Base-by-base conservation (phyloP, 2,113 vertebrate species). In the Bambusicola thoracicus region DNA sequence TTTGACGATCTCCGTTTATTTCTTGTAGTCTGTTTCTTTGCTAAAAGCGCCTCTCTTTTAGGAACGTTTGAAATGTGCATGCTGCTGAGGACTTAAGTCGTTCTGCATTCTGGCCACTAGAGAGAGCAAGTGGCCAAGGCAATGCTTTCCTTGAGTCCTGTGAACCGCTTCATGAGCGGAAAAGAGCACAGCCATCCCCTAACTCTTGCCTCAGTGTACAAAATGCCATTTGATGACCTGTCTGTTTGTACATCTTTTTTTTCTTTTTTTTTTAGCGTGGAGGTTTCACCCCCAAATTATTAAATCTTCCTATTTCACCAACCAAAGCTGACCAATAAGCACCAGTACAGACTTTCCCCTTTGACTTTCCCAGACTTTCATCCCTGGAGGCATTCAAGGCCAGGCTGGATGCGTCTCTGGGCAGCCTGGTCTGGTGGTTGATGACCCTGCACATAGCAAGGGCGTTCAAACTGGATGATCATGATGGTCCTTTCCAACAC, bases 91-190 rank as follows among this genome's bases (percentile, higher is more conserved):
- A 16, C 22, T 61, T 25, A 7, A 49, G 58, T 81, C 93, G 10
- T 92, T 90, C 86, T 81, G 19, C 24, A 1, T 21, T 5, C 4
- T 68, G 75, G 84, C 89, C 97, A 77, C 97, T 97, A 98, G 97
- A 95, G 97, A 51, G 97, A 94, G 83, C 93, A 92, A 98, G 95
- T 48, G 96, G 86, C 95, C 97, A 95, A 95, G 55, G 67, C 74
- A 97, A 97, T 12, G 79, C 48, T 72, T 18, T 32, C 43, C 87
- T 79, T 27, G 5, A 62, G 29, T 4, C 0, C 46, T 56, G n/a
- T 34, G 0, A 30, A 77, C 8, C 27, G 72, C 91, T 94, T 80
- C 30, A 14, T 18, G 53, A 24, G 68, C 27, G 4, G 15, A 10
- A 53, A 78, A 77, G 73, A 72, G 1, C 10, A 2, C 56, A 32